Evolutionary conservation across 2,113 vertebrate genomes (phyloP).

Genomic region (Puntigrus tetrazona): DNA sequence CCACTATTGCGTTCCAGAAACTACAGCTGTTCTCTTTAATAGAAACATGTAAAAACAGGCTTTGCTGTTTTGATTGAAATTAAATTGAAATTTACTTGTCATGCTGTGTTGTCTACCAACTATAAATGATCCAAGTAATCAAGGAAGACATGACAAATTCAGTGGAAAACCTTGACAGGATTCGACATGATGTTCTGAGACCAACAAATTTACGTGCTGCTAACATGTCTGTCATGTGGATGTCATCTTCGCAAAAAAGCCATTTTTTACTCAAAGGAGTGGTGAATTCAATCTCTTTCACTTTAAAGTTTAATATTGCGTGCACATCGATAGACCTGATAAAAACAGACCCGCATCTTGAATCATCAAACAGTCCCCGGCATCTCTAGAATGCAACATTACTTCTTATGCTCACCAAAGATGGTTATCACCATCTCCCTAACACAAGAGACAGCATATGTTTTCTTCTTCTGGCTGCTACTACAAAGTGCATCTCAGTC

Average conservation of each 20-base stretch:
- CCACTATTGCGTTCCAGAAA: conserved; percentile 37
- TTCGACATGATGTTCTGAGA: conserved; percentile 3
- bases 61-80: conserved; percentile 6
- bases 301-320: neutral
- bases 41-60: conserved; percentile 34
- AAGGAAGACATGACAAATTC: conserved; percentile 41
- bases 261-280: conserved; percentile 20
- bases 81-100: conserved; percentile 51
- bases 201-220: neutral
- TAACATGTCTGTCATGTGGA: conserved; percentile 1
- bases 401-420: neutral
- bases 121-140: conserved; percentile 35
- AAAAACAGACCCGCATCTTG: neutral
- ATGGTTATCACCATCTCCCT: conserved; percentile 26
- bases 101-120: conserved; percentile 41
- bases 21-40: conserved; percentile 41
- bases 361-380: conserved; percentile 9
- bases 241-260: conserved; percentile 17
- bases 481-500: conserved; percentile 24
- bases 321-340: conserved; percentile 19
- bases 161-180: conserved; percentile 30
- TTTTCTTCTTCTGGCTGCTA: conserved; percentile 16
- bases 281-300: conserved; percentile 19
- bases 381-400: neutral
- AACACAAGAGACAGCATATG: neutral